phyloP scores from a whole-genome alignment of 2,113 vertebrate species.

The Gallinago paraguaiae region DNA sequence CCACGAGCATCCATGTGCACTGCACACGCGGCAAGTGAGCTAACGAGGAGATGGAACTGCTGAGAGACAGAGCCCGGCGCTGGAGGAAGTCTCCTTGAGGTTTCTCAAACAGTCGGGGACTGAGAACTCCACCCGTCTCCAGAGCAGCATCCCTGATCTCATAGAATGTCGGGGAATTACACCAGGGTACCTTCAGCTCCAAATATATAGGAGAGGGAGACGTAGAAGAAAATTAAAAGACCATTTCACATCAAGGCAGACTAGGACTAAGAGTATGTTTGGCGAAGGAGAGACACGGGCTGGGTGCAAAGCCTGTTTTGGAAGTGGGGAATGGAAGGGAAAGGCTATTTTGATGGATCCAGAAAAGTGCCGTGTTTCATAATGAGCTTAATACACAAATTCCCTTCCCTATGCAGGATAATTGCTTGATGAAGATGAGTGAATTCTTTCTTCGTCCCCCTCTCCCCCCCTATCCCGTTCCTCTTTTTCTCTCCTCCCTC shows the following conservation, averaged over 20 bases:
- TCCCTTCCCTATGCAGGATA: not conserved
- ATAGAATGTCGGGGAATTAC: not conserved
- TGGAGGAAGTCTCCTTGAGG: too few species aligned
- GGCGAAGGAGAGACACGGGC: rapidly evolving
- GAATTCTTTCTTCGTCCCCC: not conserved
- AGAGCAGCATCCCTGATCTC: not conserved
- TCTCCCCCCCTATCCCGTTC: not conserved
- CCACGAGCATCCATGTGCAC: not conserved
- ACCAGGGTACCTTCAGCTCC: too few species aligned
- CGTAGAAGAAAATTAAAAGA: not conserved
- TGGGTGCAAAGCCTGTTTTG: not conserved
- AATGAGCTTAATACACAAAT: not conserved
- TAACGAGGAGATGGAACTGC: not conserved
- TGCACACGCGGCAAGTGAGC: not conserved
- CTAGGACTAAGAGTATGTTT: not conserved
- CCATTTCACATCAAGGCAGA: not conserved
- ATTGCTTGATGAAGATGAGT: not conserved
- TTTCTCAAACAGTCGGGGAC: not conserved
- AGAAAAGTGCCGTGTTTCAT: not conserved
- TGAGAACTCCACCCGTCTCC: not conserved
- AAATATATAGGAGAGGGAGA: not conserved
- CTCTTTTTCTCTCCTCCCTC: not conserved
- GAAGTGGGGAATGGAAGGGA: not conserved
- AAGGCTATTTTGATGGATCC: not conserved
- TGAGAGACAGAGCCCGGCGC: not conserved